Conservation (phyloP, 2,888 invertebrate genomes). For the Drosophila formosana region DNA sequence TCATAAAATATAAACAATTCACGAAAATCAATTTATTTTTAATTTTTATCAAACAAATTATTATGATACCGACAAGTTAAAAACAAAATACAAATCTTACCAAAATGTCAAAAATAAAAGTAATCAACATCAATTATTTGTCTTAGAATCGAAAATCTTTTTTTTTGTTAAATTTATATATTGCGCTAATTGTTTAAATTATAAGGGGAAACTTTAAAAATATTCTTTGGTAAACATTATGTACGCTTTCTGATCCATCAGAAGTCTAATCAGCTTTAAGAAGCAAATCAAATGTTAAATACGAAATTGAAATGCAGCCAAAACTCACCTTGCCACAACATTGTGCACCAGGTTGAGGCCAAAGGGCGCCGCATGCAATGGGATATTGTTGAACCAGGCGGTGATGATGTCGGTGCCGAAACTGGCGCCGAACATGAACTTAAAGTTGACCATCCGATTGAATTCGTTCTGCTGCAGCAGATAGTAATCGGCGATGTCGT, state of each 20-base stretch:
- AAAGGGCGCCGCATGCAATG: constrained; percentile 64
- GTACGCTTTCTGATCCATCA: too few relatives aligned
- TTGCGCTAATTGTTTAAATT: too few relatives aligned
- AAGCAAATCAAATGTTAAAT: too few relatives aligned
- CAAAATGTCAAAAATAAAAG: background rate
- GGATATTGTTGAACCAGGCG: constrained; percentile 73
- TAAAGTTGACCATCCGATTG: constrained; percentile 39
- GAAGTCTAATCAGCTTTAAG: too few relatives aligned
- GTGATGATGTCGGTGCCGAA: constrained; percentile 37
- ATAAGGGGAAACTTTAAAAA: too few relatives aligned
- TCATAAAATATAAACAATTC: too few relatives aligned
- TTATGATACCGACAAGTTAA: background rate
- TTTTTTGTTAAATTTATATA: too few relatives aligned
- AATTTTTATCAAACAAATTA: background rate
- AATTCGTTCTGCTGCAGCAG: constrained; percentile 38
- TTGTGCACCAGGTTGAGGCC: constrained; percentile 69
- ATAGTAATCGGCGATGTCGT: background rate
- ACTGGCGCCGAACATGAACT: constrained; percentile 57
- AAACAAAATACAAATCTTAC: too few relatives aligned
- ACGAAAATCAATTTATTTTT: background rate
- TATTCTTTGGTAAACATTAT: too few relatives aligned
- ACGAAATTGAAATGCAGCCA: too few relatives aligned
- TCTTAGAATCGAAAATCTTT: too few relatives aligned
- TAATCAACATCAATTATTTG: too few relatives aligned
- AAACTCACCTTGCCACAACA: constrained; percentile 59